A percentile compares a stretch with the other conserved stretches of the same genome.
Conservation (phyloP, 2,888 invertebrate species). For the Hypena proboscidalis region DNA sequence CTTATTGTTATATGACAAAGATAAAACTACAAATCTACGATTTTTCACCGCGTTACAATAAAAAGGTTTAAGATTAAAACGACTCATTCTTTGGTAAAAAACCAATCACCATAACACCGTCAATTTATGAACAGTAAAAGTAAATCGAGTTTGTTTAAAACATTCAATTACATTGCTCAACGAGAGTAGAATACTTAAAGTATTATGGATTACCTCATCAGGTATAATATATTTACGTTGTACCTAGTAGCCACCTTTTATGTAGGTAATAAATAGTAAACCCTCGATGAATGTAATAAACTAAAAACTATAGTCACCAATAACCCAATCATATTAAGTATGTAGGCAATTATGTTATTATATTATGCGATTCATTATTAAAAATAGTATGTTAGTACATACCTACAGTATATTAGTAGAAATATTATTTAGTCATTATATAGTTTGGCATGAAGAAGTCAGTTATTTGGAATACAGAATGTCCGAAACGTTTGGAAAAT, state of each 20-base stretch:
- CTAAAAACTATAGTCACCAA: too few relatives aligned
- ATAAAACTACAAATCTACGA: conserved; percentile 33
- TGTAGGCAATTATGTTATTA: too few relatives aligned
- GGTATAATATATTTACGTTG: too few relatives aligned
- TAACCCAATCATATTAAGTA: too few relatives aligned
- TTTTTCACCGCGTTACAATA: conserved; percentile 21
- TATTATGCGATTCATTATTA: conserved; percentile 5
- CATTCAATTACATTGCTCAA: too few relatives aligned
- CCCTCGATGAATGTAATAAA: too few relatives aligned
- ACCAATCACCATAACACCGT: conserved; percentile 25
- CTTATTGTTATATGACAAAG: conserved; percentile 27
- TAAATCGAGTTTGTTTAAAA: too few relatives aligned
- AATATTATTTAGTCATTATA: conserved; percentile 18
- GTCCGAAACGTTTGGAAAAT: conserved; percentile 19
- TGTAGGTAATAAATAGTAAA: too few relatives aligned
- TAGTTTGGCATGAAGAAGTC: conserved; percentile 33
- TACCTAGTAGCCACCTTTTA: too few relatives aligned
- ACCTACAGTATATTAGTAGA: conserved; percentile 16
- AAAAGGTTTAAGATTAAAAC: conserved; percentile 22
- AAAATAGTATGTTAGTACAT: conserved; percentile 9
- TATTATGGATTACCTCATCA: conserved; percentile 4
- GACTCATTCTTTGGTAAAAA: conserved; percentile 41
- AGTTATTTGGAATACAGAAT: conserved; percentile 14
- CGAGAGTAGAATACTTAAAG: too few relatives aligned
- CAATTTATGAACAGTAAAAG: too few relatives aligned